These are phyloP conservation scores for Thereuonema tuberculata DNA, from an alignment of 1,140 invertebrate species.

Conservation along the genomic window DNA sequence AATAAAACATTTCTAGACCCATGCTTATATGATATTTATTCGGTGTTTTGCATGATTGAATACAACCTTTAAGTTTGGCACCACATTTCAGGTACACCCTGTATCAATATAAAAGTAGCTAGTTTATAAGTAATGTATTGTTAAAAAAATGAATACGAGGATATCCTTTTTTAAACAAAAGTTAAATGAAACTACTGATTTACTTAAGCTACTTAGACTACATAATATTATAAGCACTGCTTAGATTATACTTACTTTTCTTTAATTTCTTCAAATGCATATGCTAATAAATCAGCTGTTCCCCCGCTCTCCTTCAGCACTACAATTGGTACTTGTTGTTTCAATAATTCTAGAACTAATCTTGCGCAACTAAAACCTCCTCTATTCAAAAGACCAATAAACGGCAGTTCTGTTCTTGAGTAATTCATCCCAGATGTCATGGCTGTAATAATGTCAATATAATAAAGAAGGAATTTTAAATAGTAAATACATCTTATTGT, in stretches of 20 bases:
- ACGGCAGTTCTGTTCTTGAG: slow-evolving; percentile 23
- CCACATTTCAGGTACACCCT: no score
- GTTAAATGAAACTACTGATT: no score
- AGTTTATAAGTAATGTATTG: no score
- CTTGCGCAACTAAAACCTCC: slow-evolving; percentile 30
- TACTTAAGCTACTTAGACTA: no score
- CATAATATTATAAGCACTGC: no score
- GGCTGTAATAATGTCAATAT: not conserved
- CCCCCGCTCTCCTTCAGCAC: slow-evolving; percentile 33
- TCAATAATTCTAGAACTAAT: slow-evolving; percentile 29
- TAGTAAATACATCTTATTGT: not conserved
- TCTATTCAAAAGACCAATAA: slow-evolving; percentile 34
- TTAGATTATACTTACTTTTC: slow-evolving; percentile 32
- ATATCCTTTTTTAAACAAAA: no score
- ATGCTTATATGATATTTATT: no score
- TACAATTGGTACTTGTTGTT: slow-evolving; percentile 32
- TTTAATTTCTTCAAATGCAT: slow-evolving; percentile 29
- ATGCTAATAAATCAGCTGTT: slow-evolving; percentile 32
- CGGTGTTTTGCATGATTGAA: no score
- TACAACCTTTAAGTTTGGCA: no score
- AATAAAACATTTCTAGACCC: no score
- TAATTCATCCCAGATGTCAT: slow-evolving; percentile 1
- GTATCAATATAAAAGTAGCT: no score
- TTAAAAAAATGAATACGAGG: no score
- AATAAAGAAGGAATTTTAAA: not conserved